Evolutionary conservation across 2,113 vertebrate species (phyloP).

Genomic region (Gymnogyps californianus): DNA sequence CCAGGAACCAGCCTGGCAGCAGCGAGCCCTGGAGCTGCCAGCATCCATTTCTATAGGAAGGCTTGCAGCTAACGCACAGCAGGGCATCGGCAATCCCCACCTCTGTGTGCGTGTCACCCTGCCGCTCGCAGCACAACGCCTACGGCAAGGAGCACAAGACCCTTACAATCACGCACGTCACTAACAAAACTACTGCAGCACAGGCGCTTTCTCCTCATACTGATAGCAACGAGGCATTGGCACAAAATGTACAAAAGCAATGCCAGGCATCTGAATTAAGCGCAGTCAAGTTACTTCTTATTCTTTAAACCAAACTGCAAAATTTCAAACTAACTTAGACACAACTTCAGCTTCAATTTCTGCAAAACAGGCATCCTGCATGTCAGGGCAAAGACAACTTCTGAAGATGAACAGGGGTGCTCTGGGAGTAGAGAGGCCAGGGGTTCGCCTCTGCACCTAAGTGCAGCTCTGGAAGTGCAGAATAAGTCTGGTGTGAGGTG

Average conservation of each 20-base stretch:
- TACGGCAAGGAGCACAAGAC: rapidly evolving
- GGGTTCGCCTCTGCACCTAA: neutral
- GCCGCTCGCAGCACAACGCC: neutral
- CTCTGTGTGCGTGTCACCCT: rapidly evolving
- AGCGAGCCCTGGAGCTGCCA: neutral
- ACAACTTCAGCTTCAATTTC: neutral
- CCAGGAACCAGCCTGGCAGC: neutral
- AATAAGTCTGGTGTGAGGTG: rapidly evolving
- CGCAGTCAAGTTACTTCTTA: neutral
- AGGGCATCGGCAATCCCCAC: neutral
- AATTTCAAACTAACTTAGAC: neutral
- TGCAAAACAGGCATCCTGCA: neutral
- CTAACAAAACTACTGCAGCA: neutral
- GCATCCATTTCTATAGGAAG: neutral
- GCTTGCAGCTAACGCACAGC: neutral
- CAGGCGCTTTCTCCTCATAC: neutral
- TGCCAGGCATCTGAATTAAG: neutral
- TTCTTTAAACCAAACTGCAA: neutral
- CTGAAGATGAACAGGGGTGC: neutral
- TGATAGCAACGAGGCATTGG: rapidly evolving
- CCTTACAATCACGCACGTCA: neutral
- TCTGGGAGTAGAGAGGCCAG: rapidly evolving
- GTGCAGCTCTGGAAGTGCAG: neutral
- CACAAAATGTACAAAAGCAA: neutral
- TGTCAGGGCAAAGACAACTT: neutral